These are phyloP conservation scores for Vulpes lagopus DNA, from an alignment of 2,113 vertebrate genomes.

Conservation along the genomic window DNA sequence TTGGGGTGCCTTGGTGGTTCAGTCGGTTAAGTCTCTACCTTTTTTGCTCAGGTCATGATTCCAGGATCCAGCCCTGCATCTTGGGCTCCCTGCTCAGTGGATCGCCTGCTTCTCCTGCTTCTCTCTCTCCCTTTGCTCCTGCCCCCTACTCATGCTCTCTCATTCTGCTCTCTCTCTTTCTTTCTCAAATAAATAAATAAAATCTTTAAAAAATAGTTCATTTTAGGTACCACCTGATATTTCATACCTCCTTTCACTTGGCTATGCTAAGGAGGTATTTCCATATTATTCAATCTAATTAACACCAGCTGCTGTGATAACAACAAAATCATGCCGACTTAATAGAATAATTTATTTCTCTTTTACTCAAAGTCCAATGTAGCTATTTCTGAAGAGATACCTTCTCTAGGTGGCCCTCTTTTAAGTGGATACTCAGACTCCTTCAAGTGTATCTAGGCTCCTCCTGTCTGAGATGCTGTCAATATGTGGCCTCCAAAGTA, in stretches of 20 bases:
- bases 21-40: too few species aligned
- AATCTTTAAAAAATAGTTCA: too few species aligned
- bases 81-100: too few species aligned
- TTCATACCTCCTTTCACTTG: background rate
- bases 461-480: background rate
- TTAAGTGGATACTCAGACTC: background rate
- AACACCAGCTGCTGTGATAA: background rate
- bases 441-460: background rate
- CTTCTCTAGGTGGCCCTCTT: background rate
- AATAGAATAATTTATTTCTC: background rate
- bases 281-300: background rate
- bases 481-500: background rate
- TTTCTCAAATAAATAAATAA: too few species aligned
- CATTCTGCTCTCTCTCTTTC: too few species aligned
- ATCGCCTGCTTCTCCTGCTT: too few species aligned
- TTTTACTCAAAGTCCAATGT: background rate
- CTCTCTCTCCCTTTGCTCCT: too few species aligned
- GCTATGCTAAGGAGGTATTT: background rate
- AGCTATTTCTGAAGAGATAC: background rate
- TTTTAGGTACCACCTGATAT: background rate
- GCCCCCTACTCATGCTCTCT: too few species aligned
- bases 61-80: too few species aligned
- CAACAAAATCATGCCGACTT: background rate
- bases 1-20: too few species aligned
- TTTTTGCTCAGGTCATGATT: too few species aligned